These are phyloP conservation scores for Brotula barbata DNA, from an alignment of 2,797 vertebrate species.

Conservation along the genomic window DNA sequence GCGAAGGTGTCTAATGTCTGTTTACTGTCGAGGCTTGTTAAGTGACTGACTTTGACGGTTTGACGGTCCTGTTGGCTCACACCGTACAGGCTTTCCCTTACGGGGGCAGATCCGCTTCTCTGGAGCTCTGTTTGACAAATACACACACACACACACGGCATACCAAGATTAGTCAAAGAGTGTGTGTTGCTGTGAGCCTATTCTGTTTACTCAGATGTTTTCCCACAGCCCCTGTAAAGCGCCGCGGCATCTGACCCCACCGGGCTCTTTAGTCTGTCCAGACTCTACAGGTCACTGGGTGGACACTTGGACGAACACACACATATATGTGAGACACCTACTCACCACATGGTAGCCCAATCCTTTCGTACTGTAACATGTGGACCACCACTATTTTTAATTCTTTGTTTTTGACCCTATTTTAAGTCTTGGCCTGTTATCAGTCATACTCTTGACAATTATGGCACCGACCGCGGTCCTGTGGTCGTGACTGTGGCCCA, in stretches of 20 bases:
- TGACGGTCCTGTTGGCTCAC: constrained; percentile 62
- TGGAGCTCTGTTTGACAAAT: constrained; percentile 37
- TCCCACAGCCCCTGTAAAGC: constrained; percentile 57
- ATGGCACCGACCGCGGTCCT: background rate
- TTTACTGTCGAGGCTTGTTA: constrained; percentile 48
- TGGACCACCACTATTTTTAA: background rate
- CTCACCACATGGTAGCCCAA: background rate
- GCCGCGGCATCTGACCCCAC: constrained; percentile 37
- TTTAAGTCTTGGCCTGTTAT: background rate
- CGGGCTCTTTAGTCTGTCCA: constrained; percentile 64
- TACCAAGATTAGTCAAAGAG: constrained; percentile 6
- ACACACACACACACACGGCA: constrained; percentile 3
- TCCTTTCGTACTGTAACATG: no score
- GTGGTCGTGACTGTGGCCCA: constrained; percentile 5
- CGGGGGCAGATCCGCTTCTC: constrained; percentile 18
- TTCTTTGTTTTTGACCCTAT: background rate
- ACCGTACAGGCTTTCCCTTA: constrained; percentile 19
- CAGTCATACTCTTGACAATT: background rate
- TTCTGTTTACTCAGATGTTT: constrained; percentile 77
- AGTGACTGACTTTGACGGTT: constrained; percentile 47
- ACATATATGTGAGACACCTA: background rate
- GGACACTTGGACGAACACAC: constrained; percentile 6
- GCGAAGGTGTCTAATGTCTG: constrained; percentile 50
- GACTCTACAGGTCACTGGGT: constrained; percentile 33
- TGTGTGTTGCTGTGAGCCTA: constrained; percentile 31